Percentiles rank a stretch among this genome's conserved stretches.
phyloP scores from a whole-genome alignment of 2,113 vertebrate genomes.

The Syngnathus floridae region DNA sequence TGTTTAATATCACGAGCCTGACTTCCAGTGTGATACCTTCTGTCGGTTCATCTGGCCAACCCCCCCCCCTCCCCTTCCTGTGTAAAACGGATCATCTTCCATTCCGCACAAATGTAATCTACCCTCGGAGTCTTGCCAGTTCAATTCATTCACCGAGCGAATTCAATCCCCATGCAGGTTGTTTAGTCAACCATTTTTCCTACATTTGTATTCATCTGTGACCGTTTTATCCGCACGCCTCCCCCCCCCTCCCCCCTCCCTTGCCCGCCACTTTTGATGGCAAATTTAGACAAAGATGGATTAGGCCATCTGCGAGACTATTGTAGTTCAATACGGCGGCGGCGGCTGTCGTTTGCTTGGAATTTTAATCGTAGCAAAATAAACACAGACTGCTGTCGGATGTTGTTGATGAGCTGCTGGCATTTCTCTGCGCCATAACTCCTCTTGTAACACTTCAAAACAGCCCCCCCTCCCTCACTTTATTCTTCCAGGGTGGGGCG shows the following conservation, averaged over 20 bases:
- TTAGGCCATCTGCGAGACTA: constrained; percentile 61
- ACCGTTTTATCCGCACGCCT: constrained; percentile 54
- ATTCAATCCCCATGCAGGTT: constrained; percentile 37
- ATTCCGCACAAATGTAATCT: constrained; percentile 35
- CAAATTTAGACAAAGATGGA: constrained; percentile 62
- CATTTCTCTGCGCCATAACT: constrained; percentile 4
- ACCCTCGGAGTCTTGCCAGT: constrained; percentile 28
- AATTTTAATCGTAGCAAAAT: constrained; percentile 63
- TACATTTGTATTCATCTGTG: constrained; percentile 65
- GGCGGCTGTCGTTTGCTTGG: constrained; percentile 53
- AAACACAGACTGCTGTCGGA: constrained; percentile 42
- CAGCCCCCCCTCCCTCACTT: not conserved
- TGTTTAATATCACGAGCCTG: not conserved
- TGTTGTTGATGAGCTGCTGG: constrained; percentile 42
- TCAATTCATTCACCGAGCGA: constrained; percentile 38
- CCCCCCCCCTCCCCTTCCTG: constrained; percentile 9
- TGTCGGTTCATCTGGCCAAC: constrained; percentile 14
- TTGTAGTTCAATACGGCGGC: constrained; percentile 54
- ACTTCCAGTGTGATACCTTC: not conserved
- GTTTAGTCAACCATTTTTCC: constrained; percentile 43
- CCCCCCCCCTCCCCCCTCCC: constrained; percentile 8
- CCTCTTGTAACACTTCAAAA: constrained; percentile 11
- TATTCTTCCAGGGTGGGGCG: constrained; percentile 29
- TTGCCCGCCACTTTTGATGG: constrained; percentile 42
- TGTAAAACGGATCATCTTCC: constrained; percentile 51